These are phyloP conservation scores for Anaspis maculata DNA, from an alignment of 2,888 invertebrate genomes.

Conservation along the genomic window DNA sequence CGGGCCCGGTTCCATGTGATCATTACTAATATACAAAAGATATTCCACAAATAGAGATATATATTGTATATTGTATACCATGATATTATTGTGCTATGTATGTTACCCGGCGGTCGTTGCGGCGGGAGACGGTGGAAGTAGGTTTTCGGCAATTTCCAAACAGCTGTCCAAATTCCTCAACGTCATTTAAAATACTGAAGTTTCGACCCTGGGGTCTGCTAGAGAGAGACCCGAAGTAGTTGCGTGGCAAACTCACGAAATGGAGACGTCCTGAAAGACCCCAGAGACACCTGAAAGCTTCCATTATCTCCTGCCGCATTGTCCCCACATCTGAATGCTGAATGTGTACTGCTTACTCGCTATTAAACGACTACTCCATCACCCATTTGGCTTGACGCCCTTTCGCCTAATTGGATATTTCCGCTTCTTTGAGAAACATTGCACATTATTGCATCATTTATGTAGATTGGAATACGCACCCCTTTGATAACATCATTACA, in stretches of 20 bases:
- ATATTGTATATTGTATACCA: not conserved
- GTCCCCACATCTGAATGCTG: constrained; percentile 25
- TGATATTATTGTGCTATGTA: constrained; percentile 10
- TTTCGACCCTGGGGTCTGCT: no score
- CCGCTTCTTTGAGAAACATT: no score
- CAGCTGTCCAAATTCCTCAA: no score
- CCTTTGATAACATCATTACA: no score
- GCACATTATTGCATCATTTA: no score
- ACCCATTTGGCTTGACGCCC: constrained; percentile 17
- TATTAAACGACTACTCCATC: constrained; percentile 16
- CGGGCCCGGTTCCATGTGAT: constrained; percentile 21
- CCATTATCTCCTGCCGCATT: constrained; percentile 10
- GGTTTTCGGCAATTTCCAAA: not conserved
- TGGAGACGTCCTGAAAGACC: no score
- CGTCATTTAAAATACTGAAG: no score
- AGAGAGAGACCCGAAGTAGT: no score
- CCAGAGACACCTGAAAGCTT: no score
- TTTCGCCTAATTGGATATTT: constrained; percentile 25
- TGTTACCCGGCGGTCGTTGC: constrained; percentile 7
- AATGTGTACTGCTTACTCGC: constrained; percentile 31
- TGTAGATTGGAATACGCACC: no score
- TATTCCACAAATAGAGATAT: not conserved
- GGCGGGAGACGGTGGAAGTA: constrained; percentile 2
- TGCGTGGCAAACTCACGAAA: no score
- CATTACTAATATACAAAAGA: no score